Conservation (phyloP, 2,113 vertebrate genomes). For the Cyanoramphus novaezelandiae region DNA sequence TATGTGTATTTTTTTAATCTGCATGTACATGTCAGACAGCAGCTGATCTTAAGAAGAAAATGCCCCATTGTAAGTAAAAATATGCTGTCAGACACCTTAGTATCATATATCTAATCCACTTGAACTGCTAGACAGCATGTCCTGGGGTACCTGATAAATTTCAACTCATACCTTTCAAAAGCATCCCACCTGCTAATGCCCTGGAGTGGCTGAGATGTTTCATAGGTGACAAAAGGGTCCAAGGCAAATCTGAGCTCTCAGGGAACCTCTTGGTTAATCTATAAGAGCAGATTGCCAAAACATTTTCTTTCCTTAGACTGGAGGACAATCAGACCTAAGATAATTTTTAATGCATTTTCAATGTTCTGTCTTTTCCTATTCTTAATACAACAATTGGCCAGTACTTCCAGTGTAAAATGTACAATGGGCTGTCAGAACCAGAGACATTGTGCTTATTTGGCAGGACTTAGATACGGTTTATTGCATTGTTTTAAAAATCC, state of each 20-base stretch:
- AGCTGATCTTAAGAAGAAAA: not conserved
- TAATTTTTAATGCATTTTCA: not conserved
- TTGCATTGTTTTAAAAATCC: not conserved
- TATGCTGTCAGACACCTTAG: not conserved
- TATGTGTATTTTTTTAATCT: not conserved
- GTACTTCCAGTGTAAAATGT: not conserved
- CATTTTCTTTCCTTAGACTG: not conserved
- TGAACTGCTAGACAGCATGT: not conserved
- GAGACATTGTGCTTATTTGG: not conserved
- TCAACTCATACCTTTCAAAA: conserved; percentile 9
- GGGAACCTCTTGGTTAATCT: not conserved
- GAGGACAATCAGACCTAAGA: not conserved
- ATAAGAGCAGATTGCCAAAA: not conserved
- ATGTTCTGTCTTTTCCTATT: not conserved
- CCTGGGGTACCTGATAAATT: conserved; percentile 20
- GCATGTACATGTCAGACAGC: not conserved
- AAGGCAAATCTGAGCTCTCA: not conserved
- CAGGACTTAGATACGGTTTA: not conserved
- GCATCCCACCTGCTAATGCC: not conserved
- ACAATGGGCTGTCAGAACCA: not conserved
- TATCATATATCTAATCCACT: not conserved
- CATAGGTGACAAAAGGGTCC: not conserved
- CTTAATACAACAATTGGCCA: not conserved
- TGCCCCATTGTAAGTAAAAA: not conserved
- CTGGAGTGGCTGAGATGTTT: not conserved